Base-by-base conservation (phyloP, 1,140 invertebrate species). In the Venustaconcha ellipsiformis region DNA sequence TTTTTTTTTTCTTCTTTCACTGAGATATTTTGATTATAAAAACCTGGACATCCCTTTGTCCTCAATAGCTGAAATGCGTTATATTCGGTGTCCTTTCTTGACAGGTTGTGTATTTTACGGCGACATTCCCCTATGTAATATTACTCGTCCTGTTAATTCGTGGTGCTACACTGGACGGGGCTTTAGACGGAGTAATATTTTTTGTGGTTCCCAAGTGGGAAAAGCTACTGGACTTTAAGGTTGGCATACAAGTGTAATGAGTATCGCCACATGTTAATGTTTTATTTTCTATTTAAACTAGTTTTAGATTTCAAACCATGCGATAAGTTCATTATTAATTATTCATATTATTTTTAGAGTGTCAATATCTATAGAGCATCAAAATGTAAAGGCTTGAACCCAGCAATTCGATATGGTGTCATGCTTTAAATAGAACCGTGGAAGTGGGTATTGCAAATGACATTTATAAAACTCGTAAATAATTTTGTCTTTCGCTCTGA, bases 111-210 rank as follows among this genome's bases (percentile, higher is more conserved):
- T 91, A 91, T 75, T 90, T 91, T 75, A 90, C 91, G 1, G 91
- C 90, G 11, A 87, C 88, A 0, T 91, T 91, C 72, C 91, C 91
- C 30, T 91, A 91, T 80, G 30, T 90, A 14, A 83, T 91, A 5
- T 84, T 91, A 11, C 62, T 90, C 12, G 83, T 88, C 20, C 80
- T 91, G 17, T 78, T 91, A 63, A 81, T 90, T 12, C 82, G 90
- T 48, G 90, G 89, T 4, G 76, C 90, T 0, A 94, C 95, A 4
- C 89, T 96, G 18, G 94, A 94, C 0, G 95, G 95, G 17, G 94
- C 97, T 67, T 63, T 75, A 57, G 81, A 83, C 23, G 88, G 87
- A 20, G 97, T 99, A 78, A 92, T 93, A 65, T 99, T 97, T 88
- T 99, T 98, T 66, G 80, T 87, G n/a, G 82, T 83, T 48, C 84